Evolutionary conservation across 1,140 invertebrate species (phyloP), one percentile per base, ranked within the genome.

Genomic region (Melitaea cinxia): DNA sequence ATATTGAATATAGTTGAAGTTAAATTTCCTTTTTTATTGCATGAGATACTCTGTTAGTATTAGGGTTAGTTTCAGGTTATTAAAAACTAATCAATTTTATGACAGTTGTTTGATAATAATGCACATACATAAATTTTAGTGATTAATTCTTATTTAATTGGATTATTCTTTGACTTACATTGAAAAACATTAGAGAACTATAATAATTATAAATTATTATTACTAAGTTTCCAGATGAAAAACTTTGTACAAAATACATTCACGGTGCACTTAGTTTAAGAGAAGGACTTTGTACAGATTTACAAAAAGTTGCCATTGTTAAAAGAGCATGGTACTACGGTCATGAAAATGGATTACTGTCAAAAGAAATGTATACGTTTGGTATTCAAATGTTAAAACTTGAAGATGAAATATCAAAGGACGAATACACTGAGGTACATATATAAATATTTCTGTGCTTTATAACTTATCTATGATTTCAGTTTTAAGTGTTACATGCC

Each of bases 291-390:
- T 90, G 86, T 60, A 68, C 73, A 37, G 83, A 88, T 21, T 39
- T 61, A 26, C 82, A 88, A 55, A 88, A 83, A 55, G 80, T 90
- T 42, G 64, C 26, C 49, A 76, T 74, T 14, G 83, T 90, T 0
- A 90, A 89, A 68, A 72, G 82, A 23, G 83, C 83, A 0, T 89
- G 86, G 86, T 70, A 66, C 37, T 84, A 77, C 70, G 82, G 83
- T 1, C 80, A 85, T 62, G 81, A 84, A 12, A 82, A 83, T 77
- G 82, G 77, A 39, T 54, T 89, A 10, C 71, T 90, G 4, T 70
- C 68, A 19, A 82, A 82, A 79, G 80, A 88, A 12, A 87, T 90
- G 81, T 90, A 85, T 69, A 73, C 65, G 15, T 89, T 90, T 80
- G 86, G 88, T 2, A 76, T 90, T 30, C 68, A 80, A 21, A 56